These are phyloP conservation scores for Leucoraja ocellata DNA, from an alignment of 2,797 vertebrate species.

Conservation along the genomic window DNA sequence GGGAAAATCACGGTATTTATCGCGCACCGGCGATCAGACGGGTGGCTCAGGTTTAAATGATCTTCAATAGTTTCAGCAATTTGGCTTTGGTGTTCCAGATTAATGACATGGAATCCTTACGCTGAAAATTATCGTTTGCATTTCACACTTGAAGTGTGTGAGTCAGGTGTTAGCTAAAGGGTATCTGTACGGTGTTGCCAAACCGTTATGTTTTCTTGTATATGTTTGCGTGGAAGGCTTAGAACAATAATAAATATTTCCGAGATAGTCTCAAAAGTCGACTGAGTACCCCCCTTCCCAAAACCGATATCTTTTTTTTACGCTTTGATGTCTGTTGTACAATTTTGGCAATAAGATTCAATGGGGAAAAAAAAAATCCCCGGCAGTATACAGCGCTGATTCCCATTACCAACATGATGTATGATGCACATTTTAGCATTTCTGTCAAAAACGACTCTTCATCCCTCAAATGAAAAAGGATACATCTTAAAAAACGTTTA, in stretches of 20 bases:
- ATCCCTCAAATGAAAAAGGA: slow-evolving; percentile 37
- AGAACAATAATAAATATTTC: slow-evolving; percentile 10
- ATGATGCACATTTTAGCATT: slow-evolving; percentile 36
- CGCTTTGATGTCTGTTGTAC: background rate
- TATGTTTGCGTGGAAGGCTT: background rate
- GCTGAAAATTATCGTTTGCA: slow-evolving; percentile 5
- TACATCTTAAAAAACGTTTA: slow-evolving; percentile 34
- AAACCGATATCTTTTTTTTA: background rate
- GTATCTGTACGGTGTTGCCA: background rate
- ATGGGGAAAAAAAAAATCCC: slow-evolving; percentile 35
- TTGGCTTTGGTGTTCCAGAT: background rate
- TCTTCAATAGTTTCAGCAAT: background rate
- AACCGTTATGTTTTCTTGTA: background rate
- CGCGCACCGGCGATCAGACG: background rate
- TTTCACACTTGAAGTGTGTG: background rate
- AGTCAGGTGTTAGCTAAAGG: slow-evolving; percentile 22
- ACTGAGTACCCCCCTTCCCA: background rate
- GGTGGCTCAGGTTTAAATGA: slow-evolving; percentile 20
- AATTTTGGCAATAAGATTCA: slow-evolving; percentile 40
- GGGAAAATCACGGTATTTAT: background rate
- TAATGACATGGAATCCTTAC: background rate
- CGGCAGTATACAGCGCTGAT: slow-evolving; percentile 39
- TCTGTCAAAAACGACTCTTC: slow-evolving; percentile 39
- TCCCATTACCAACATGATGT: slow-evolving; percentile 39
- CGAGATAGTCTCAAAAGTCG: slow-evolving; percentile 25